Percentiles rank a stretch among this genome's conserved stretches.
Conservation (phyloP, 2,888 invertebrate species). For the Morpho helenor region DNA sequence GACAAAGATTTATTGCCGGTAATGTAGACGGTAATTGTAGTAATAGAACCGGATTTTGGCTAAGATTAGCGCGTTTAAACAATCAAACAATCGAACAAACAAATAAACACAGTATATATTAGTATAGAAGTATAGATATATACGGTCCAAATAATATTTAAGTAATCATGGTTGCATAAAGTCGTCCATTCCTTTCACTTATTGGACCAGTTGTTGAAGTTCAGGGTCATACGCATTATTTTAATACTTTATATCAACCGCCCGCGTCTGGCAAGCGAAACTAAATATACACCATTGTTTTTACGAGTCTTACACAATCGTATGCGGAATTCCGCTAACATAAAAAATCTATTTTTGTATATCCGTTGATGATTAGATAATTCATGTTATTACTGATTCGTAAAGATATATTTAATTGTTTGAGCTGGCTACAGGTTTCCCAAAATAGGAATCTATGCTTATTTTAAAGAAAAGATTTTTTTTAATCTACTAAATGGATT, state of each 20-base stretch:
- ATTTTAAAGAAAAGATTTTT: too few relatives aligned
- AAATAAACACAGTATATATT: too few relatives aligned
- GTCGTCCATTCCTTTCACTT: constrained; percentile 22
- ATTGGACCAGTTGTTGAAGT: constrained; percentile 20
- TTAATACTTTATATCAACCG: constrained; percentile 3
- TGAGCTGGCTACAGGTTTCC: too few relatives aligned
- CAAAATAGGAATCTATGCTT: too few relatives aligned
- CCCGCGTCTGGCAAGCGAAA: constrained; percentile 4
- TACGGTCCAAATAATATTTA: too few relatives aligned
- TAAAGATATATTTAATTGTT: too few relatives aligned
- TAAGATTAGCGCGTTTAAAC: too few relatives aligned
- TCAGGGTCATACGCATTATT: constrained; percentile 20
- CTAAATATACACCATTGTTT: background rate
- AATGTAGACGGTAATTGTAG: constrained; percentile 3
- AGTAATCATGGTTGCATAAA: constrained; percentile 6
- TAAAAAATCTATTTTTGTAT: background rate
- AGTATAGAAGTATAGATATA: too few relatives aligned
- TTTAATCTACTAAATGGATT: too few relatives aligned
- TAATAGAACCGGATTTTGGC: constrained; percentile 5
- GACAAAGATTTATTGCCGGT: constrained; percentile 7
- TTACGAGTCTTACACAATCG: background rate
- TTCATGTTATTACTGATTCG: too few relatives aligned
- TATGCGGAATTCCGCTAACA: constrained; percentile 3
- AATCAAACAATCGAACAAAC: too few relatives aligned
- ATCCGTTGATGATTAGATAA: too few relatives aligned